Conservation (phyloP, 2,888 invertebrate genomes). For the Pachymerium ferrugineum region DNA sequence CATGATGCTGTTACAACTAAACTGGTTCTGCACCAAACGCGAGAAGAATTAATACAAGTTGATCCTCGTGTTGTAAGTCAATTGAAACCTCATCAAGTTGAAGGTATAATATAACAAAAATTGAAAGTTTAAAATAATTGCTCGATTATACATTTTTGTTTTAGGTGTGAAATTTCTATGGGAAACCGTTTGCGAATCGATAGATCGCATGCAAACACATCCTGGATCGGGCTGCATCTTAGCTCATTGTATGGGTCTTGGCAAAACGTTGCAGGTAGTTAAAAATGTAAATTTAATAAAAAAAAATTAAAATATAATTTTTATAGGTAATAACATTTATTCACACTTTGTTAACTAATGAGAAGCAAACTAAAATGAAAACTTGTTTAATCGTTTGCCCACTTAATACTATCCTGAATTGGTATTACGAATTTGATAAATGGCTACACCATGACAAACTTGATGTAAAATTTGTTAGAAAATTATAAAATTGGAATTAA, state of each 20-base stretch:
- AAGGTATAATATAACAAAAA: constrained; percentile 39
- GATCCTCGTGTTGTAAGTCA: constrained; percentile 66
- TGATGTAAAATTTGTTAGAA: constrained; percentile 36
- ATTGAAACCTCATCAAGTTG: constrained; percentile 84
- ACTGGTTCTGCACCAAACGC: constrained; percentile 65
- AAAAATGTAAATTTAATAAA: not conserved
- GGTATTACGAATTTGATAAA: constrained; percentile 84
- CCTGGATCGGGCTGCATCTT: constrained; percentile 83
- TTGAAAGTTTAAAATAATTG: not conserved
- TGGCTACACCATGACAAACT: constrained; percentile 58
- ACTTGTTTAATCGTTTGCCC: constrained; percentile 86
- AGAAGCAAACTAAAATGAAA: constrained; percentile 58
- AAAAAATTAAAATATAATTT: constrained; percentile 2
- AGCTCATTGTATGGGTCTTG: constrained; percentile 97
- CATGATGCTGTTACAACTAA: constrained; percentile 51
- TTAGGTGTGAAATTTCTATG: constrained; percentile 88
- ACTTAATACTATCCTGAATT: constrained; percentile 90
- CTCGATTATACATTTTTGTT: not conserved
- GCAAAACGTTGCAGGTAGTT: constrained; percentile 78
- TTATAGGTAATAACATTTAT: constrained; percentile 50
- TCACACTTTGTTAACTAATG: constrained; percentile 47
- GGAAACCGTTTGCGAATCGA: constrained; percentile 85
- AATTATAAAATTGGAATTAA: not conserved
- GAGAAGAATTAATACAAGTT: constrained; percentile 72
- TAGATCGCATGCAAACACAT: constrained; percentile 61